phyloP scores from a whole-genome alignment of 2,113 vertebrate genomes.

The Pagrus major region DNA sequence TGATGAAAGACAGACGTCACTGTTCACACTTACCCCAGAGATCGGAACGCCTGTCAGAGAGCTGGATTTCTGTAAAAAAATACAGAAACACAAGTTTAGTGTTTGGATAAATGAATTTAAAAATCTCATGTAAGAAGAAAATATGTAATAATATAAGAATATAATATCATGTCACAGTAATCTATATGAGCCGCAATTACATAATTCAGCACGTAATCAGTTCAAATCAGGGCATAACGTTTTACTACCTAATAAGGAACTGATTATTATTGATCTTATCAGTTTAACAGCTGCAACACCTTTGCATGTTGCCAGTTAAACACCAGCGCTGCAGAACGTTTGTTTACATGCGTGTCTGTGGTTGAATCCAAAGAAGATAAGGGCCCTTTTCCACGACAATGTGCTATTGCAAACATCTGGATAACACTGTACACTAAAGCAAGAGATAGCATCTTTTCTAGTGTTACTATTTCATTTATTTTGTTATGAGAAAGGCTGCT shows the following conservation, averaged over 20 bases:
- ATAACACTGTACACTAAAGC: not conserved
- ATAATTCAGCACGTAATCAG: not conserved
- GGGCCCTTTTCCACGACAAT: not conserved
- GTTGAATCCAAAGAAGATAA: not conserved
- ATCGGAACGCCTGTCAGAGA: conserved; percentile 93
- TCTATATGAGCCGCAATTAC: rapidly evolving
- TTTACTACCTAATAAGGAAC: not conserved
- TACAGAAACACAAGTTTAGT: conserved; percentile 33
- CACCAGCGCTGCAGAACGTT: not conserved
- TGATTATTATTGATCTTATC: not conserved
- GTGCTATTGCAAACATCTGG: not conserved
- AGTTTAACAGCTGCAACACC: not conserved
- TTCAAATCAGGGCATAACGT: not conserved
- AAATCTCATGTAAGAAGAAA: no score
- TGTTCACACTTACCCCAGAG: conserved; percentile 90
- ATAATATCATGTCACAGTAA: no score
- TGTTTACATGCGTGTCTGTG: not conserved
- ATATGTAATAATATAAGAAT: no score
- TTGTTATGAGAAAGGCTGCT: not conserved
- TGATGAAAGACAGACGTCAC: not conserved
- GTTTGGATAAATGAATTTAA: not conserved
- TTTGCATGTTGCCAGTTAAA: not conserved
- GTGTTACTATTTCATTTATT: not conserved
- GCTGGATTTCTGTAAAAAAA: conserved; percentile 87
- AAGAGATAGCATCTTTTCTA: no score